Percentiles rank a stretch among this genome's conserved stretches.
Conservation (phyloP, 1,140 invertebrate genomes). For the Calephelis nemesis region DNA sequence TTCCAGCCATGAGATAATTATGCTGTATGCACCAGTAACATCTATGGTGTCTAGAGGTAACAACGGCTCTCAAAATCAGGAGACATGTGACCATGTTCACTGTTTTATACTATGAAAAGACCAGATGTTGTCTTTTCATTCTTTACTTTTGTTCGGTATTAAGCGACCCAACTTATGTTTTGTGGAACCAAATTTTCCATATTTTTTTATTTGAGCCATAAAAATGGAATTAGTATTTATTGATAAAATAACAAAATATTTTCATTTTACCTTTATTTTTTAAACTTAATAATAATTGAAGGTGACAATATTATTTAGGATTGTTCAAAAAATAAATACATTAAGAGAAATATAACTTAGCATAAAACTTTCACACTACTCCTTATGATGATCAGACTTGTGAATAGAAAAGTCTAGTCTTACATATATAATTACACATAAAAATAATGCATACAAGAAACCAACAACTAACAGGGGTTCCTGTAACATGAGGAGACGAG, state of each 20-base stretch:
- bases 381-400: constrained; percentile 78
- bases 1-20: too few species aligned
- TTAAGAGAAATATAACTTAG: not conserved
- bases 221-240: too few species aligned
- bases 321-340: constrained; percentile 5
- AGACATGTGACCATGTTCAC: too few species aligned
- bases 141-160: too few species aligned
- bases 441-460: constrained; percentile 94
- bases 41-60: too few species aligned
- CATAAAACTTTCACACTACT: constrained; percentile 33
- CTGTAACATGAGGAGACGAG: constrained; percentile 91
- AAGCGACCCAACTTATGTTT: too few species aligned
- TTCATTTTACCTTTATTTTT: constrained; percentile 2
- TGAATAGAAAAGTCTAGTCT: constrained; percentile 96
- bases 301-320: not conserved
- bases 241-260: not conserved
- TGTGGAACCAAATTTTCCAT: too few species aligned
- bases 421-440: constrained; percentile 96
- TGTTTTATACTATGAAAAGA: too few species aligned
- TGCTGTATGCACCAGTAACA: too few species aligned
- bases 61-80: too few species aligned
- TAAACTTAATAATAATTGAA: constrained; percentile 2
- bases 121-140: too few species aligned
- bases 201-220: too few species aligned
- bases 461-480: constrained; percentile 94